Evolutionary conservation across 2,113 vertebrate genomes (phyloP).

Genomic region (Phylloscopus trochilus): DNA sequence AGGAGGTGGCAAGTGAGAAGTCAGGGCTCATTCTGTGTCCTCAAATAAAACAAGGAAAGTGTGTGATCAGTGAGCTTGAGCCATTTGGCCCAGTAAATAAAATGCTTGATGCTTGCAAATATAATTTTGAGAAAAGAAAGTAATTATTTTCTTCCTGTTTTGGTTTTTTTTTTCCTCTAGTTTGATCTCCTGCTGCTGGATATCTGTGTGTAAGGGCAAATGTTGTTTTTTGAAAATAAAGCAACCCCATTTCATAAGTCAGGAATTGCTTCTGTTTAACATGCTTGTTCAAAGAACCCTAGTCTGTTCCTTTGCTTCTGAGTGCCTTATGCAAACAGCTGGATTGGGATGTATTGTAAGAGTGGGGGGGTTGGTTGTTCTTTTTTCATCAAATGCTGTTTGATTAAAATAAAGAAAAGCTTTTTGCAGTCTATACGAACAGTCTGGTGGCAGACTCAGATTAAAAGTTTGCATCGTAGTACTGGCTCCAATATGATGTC

Average conservation of each 20-base stretch:
- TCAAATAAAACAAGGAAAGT: neutral
- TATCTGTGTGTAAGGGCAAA: neutral
- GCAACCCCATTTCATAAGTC: neutral
- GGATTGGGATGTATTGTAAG: neutral
- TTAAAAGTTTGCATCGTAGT: neutral
- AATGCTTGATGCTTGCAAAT: neutral
- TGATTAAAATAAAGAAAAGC: neutral
- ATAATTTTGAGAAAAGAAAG: neutral
- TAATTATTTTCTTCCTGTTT: neutral
- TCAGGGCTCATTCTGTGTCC: neutral
- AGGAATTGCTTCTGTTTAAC: neutral
- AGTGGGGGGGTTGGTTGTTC: rapidly evolving
- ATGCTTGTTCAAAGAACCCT: neutral
- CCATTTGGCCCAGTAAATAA: neutral
- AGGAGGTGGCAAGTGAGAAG: neutral
- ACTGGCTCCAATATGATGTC: neutral
- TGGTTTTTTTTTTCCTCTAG: rapidly evolving
- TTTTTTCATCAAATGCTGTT: neutral
- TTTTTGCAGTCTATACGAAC: neutral
- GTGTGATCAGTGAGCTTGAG: neutral
- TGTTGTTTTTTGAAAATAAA: neutral
- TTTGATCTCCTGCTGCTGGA: neutral
- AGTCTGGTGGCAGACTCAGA: neutral
- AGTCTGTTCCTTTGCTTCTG: neutral
- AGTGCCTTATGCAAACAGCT: neutral